phyloP scores from a whole-genome alignment of 1,140 invertebrate genomes.

The Pseudoatta argentina region DNA sequence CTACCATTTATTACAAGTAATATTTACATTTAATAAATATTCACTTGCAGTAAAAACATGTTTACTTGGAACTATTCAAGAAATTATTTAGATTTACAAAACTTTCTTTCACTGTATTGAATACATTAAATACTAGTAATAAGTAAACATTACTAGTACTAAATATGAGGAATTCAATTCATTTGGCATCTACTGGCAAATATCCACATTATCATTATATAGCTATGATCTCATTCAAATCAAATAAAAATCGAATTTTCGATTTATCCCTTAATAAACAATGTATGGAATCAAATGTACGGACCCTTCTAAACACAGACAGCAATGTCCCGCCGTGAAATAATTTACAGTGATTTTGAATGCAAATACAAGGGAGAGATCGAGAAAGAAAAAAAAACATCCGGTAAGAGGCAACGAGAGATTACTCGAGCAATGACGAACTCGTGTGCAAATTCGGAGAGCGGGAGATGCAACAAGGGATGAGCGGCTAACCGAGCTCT shows the following conservation, averaged over 20 bases:
- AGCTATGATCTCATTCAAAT: not conserved
- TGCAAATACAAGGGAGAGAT: constrained; percentile 35
- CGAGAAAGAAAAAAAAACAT: constrained; percentile 46
- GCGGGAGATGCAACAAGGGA: constrained; percentile 17
- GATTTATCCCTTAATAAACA: constrained; percentile 11
- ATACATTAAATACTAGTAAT: not conserved
- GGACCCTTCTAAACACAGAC: not conserved
- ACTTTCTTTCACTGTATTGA: too few relatives aligned
- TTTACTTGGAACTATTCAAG: too few relatives aligned
- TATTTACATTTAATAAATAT: too few relatives aligned
- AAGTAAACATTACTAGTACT: not conserved
- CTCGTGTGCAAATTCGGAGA: constrained; percentile 24
- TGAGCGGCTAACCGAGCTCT: not conserved
- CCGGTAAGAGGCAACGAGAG: constrained; percentile 47
- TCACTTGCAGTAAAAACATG: too few relatives aligned
- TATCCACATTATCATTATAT: not conserved
- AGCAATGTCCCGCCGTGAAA: constrained; percentile 3
- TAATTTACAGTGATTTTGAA: constrained; percentile 52
- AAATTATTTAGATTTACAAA: too few relatives aligned
- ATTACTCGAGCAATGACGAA: constrained; percentile 64
- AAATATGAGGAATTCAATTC: not conserved
- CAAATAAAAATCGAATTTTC: constrained; percentile 31
- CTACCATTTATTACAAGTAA: too few relatives aligned
- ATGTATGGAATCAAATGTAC: not conserved
- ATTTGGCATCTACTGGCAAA: not conserved